Conservation (phyloP, 2,113 vertebrate genomes). For the Synodontis membranacea region DNA sequence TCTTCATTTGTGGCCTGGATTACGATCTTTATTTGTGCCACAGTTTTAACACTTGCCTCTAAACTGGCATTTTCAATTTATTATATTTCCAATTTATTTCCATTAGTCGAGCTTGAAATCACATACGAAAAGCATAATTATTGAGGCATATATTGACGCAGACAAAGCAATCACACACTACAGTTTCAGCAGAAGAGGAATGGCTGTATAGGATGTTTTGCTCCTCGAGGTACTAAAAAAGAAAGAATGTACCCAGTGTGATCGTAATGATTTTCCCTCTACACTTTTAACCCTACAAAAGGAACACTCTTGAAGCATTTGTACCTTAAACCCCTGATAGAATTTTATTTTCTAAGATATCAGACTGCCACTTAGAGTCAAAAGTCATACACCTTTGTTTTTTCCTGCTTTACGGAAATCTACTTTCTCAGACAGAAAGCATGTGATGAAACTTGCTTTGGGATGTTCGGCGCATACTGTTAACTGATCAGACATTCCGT, state of each 20-base stretch:
- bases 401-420: not conserved
- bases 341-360: not conserved
- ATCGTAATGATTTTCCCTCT: not conserved
- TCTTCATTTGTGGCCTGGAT: not conserved
- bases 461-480: not conserved
- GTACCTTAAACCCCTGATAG: not conserved
- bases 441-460: constrained; percentile 1
- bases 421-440: not conserved
- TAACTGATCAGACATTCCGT: constrained; percentile 66
- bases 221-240: not conserved
- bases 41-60: not conserved
- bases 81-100: not conserved
- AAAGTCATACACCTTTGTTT: not conserved
- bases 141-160: not conserved
- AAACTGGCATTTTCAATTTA: not conserved
- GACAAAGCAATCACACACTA: not conserved
- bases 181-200: not conserved
- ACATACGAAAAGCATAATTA: not conserved
- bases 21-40: not conserved
- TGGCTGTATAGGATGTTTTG: not conserved
- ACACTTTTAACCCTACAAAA: not conserved
- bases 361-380: too few species aligned
- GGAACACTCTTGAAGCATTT: not conserved
- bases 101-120: not conserved
- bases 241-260: not conserved